Evolutionary conservation across 2,797 vertebrate species (phyloP).

Genomic region (Sebastes paucispinis): DNA sequence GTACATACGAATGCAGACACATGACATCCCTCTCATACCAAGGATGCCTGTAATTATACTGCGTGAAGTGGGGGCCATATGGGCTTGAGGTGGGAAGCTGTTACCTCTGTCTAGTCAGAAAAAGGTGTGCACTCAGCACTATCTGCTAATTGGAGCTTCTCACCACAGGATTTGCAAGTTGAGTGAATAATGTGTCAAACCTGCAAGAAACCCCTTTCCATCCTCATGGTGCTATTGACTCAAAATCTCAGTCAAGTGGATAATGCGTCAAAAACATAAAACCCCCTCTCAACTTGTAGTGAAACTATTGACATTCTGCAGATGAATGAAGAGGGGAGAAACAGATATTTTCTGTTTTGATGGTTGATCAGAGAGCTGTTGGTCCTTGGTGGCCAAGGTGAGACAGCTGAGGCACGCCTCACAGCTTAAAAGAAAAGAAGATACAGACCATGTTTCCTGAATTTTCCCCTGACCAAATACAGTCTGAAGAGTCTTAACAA

Average conservation of each 20-base stretch:
- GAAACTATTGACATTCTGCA: conserved; percentile 59
- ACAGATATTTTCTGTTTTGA: conserved; percentile 66
- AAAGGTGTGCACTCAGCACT: conserved; percentile 79
- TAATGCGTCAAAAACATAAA: conserved; percentile 64
- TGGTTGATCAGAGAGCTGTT: conserved; percentile 64
- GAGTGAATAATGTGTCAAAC: conserved; percentile 77
- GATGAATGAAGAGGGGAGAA: conserved; percentile 41
- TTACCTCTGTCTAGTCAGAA: conserved; percentile 67
- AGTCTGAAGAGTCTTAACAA: background rate
- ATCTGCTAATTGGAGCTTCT: conserved; percentile 80
- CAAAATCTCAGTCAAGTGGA: conserved; percentile 72
- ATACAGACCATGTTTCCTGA: conserved; percentile 26
- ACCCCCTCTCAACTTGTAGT: conserved; percentile 33
- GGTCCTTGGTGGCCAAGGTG: conserved; percentile 56
- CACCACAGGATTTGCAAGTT: conserved; percentile 74
- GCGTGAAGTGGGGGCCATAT: conserved; percentile 74
- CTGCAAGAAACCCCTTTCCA: conserved; percentile 47
- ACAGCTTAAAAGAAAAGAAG: conserved; percentile 29
- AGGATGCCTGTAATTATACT: conserved; percentile 77
- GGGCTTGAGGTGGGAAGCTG: conserved; percentile 70
- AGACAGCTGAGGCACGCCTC: conserved; percentile 21
- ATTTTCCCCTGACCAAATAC: conserved; percentile 23
- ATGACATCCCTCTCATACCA: conserved; percentile 59
- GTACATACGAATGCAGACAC: conserved; percentile 31
- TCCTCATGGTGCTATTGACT: conserved; percentile 64